A percentile compares a stretch with the other conserved stretches of the same genome.
These are phyloP conservation scores for Solenodon paradoxus DNA, from an alignment of 2,113 vertebrate genomes.

Conservation along the genomic window DNA sequence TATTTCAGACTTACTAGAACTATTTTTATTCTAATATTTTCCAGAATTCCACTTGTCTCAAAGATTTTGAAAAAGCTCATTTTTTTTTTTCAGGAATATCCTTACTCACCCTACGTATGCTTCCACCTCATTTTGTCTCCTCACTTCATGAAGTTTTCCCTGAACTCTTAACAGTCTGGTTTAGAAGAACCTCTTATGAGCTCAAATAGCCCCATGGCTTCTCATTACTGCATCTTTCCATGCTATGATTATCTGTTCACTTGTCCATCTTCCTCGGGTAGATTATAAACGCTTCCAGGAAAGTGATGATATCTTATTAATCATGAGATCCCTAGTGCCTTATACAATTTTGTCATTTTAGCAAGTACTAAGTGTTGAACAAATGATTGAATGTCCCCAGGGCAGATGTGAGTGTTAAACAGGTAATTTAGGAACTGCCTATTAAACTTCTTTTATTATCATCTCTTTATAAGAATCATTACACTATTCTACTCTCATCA, in stretches of 20 bases:
- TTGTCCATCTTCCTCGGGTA: not conserved
- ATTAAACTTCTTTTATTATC: not conserved
- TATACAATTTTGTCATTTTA: slow-evolving; percentile 17
- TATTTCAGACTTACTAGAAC: not conserved
- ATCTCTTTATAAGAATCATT: not conserved
- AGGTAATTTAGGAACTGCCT: not conserved
- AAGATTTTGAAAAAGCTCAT: not conserved
- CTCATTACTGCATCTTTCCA: not conserved
- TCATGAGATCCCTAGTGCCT: not conserved
- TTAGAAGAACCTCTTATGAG: not conserved
- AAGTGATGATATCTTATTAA: slow-evolving; percentile 21
- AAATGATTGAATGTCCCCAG: not conserved
- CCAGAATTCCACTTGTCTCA: not conserved
- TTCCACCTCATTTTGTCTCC: not conserved
- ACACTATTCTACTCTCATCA: not conserved
- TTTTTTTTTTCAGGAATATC: not conserved
- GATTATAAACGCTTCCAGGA: not conserved
- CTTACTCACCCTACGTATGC: not conserved
- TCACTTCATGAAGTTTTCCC: not conserved
- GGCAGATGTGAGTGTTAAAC: not conserved
- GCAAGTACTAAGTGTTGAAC: not conserved
- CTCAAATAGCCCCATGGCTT: not conserved
- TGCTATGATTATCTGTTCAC: not conserved
- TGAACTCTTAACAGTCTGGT: not conserved
- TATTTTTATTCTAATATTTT: slow-evolving; percentile 8